Conservation (phyloP, 2,797 vertebrate genomes). For the Phataginus tetradactyla region DNA sequence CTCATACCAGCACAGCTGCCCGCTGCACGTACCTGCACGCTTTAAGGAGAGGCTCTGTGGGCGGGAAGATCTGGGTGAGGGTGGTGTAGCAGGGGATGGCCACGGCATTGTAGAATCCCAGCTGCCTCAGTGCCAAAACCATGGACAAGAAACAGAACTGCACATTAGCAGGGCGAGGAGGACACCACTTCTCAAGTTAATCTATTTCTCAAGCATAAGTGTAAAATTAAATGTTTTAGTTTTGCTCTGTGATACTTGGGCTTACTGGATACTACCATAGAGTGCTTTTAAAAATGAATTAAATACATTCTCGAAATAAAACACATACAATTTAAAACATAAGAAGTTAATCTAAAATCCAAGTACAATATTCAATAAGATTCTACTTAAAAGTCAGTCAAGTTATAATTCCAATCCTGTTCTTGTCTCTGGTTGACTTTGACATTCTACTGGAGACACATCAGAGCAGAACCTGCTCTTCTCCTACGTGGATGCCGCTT, state of each 20-base stretch:
- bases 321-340: too few relatives aligned
- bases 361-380: too few relatives aligned
- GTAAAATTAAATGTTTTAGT: rapidly evolving
- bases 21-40: slow-evolving; percentile 92
- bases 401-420: not conserved
- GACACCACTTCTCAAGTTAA: rapidly evolving
- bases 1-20: rapidly evolving
- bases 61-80: slow-evolving; percentile 94
- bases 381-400: rapidly evolving
- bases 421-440: rapidly evolving
- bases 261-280: rapidly evolving
- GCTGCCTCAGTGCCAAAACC: slow-evolving; percentile 83
- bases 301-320: not conserved
- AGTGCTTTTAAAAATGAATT: not conserved
- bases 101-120: slow-evolving; percentile 98
- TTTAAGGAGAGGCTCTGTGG: slow-evolving; percentile 92
- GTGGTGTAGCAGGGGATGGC: slow-evolving; percentile 98
- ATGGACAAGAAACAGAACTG: not conserved
- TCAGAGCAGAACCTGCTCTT: not conserved
- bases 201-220: not conserved
- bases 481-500: rapidly evolving
- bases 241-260: not conserved
- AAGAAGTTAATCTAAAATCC: not conserved
- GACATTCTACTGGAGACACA: rapidly evolving
- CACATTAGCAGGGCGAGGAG: not conserved